phyloP scores from a whole-genome alignment of 2,888 invertebrate genomes.

The Pinctada fucata region DNA sequence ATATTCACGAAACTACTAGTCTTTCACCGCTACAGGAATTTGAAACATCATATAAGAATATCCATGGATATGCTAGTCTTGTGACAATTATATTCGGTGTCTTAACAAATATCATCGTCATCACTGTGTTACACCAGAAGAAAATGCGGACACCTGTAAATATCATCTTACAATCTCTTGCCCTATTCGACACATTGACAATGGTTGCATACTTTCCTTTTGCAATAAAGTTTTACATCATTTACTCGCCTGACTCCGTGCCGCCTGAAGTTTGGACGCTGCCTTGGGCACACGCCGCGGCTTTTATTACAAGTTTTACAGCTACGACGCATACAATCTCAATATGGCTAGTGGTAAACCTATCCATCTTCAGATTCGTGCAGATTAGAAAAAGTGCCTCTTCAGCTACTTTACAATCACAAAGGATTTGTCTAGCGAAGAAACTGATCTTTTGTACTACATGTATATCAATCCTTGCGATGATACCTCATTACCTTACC shows the following conservation, averaged over 20 bases:
- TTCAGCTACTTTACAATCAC: neutral
- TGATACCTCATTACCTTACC: conserved; percentile 78
- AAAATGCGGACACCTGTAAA: neutral
- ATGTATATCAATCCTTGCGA: neutral
- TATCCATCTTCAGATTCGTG: neutral
- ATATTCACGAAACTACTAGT: too few species aligned
- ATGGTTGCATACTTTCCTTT: neutral
- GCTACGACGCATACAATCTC: neutral
- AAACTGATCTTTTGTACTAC: neutral
- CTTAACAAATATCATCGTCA: neutral
- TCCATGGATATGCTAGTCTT: neutral
- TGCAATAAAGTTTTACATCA: neutral
- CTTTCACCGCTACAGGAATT: neutral
- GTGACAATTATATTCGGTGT: neutral
- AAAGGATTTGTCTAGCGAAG: neutral
- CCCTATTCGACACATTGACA: neutral
- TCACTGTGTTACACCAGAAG: neutral
- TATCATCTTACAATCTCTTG: neutral
- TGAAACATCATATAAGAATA: neutral
- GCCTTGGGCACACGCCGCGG: neutral
- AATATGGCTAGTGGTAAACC: neutral
- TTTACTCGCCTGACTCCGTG: neutral
- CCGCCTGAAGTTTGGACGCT: neutral
- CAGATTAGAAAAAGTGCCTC: neutral
- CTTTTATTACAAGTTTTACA: neutral